Percentiles rank a stretch among this genome's conserved stretches.
These are phyloP conservation scores for Platynereis dumerilii DNA, from an alignment of 2,888 invertebrate species.

Conservation along the genomic window DNA sequence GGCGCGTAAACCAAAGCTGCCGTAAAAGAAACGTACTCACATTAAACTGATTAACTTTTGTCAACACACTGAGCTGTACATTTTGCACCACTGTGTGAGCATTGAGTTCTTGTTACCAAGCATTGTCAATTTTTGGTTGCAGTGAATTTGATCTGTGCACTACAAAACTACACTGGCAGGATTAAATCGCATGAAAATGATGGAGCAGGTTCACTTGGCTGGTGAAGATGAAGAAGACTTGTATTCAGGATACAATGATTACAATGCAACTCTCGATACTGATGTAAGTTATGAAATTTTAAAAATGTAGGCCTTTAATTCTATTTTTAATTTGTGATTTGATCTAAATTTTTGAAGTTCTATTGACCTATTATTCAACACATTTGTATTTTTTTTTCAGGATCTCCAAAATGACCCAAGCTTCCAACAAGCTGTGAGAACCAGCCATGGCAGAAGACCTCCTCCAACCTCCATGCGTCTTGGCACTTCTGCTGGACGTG, in stretches of 20 bases:
- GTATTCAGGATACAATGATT: slow-evolving; percentile 61
- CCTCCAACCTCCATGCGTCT: slow-evolving; percentile 57
- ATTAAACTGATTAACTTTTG: no score
- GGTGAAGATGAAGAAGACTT: slow-evolving; percentile 63
- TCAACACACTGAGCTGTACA: no score
- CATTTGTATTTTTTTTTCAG: slow-evolving; percentile 56
- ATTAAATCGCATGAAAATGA: slow-evolving; percentile 40
- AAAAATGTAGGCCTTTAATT: no score
- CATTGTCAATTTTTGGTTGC: no score
- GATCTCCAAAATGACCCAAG: slow-evolving; percentile 76
- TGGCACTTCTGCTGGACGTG: slow-evolving; percentile 39
- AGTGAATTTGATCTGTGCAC: no score
- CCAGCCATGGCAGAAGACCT: slow-evolving; percentile 75
- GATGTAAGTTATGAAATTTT: slow-evolving; percentile 44
- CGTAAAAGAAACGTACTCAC: no score
- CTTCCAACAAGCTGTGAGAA: slow-evolving; percentile 79
- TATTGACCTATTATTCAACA: no score
- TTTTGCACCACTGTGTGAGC: no score
- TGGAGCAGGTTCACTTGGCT: slow-evolving; percentile 60
- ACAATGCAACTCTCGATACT: slow-evolving; percentile 59
- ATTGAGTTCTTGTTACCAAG: no score
- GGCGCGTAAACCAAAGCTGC: no score
- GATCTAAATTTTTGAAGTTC: no score
- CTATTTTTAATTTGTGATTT: no score
- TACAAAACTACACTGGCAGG: slow-evolving; percentile 16